Evolutionary conservation across 2,888 invertebrate genomes (phyloP).

Genomic region (Pandemis heparana): DNA sequence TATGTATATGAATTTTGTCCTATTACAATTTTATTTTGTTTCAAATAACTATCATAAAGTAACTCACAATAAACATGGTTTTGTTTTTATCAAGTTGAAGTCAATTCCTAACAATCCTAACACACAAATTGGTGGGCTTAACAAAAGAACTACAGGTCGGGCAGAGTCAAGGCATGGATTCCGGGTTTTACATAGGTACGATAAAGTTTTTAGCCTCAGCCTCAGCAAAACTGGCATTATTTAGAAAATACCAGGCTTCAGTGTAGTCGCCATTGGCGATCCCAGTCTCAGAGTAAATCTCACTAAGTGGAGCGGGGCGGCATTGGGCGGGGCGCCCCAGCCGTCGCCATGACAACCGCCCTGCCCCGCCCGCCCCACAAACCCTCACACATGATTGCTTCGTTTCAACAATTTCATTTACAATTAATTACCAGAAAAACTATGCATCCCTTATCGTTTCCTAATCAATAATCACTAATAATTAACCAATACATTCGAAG

Average conservation of each 20-base stretch:
- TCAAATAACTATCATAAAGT: too few relatives aligned
- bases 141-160: conserved; percentile 2
- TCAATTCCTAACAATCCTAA: background rate
- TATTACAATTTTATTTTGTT: too few relatives aligned
- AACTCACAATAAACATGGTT: background rate
- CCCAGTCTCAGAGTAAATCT: conserved; percentile 66
- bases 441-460: conserved; percentile 1
- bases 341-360: conserved; percentile 76
- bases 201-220: conserved; percentile 27
- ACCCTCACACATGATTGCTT: conserved; percentile 42
- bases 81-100: background rate
- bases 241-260: conserved; percentile 49
- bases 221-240: conserved; percentile 32
- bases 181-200: conserved; percentile 19
- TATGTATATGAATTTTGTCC: too few relatives aligned
- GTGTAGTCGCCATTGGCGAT: conserved; percentile 65
- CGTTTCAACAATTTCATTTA: conserved; percentile 37
- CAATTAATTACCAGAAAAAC: conserved; percentile 33
- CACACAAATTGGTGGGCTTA: background rate
- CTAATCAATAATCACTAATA: background rate
- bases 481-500: background rate
- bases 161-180: background rate
- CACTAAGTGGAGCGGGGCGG: conserved; percentile 64
- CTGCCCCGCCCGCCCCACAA: conserved; percentile 55
- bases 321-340: conserved; percentile 76